Percentiles rank a stretch among this genome's conserved stretches.
Conservation (phyloP, 1,140 invertebrate species). For the Apis florea region DNA sequence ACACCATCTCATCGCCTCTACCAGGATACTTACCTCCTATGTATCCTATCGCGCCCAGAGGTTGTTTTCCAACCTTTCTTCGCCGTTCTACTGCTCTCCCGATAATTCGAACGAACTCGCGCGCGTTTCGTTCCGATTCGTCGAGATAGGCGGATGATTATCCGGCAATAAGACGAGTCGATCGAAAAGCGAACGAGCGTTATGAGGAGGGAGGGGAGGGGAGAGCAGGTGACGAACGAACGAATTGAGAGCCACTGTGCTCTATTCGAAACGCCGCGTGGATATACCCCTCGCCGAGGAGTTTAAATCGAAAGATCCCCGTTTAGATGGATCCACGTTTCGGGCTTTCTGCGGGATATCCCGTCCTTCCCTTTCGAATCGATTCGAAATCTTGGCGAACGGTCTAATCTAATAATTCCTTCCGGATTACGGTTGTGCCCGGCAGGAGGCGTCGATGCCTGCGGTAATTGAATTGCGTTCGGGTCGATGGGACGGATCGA, state of each 20-base stretch:
- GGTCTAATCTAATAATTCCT: constrained; percentile 2
- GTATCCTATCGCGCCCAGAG: constrained; percentile 35
- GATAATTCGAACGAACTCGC: too few relatives aligned
- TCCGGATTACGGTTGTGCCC: too few relatives aligned
- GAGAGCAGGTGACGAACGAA: too few relatives aligned
- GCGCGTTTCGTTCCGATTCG: too few relatives aligned
- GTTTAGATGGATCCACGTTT: constrained; percentile 59
- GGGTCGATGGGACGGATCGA: neutral
- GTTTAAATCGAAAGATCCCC: constrained; percentile 66
- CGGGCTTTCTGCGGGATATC: constrained; percentile 29
- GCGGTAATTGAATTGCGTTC: neutral
- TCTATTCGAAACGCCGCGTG: neutral
- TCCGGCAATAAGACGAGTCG: too few relatives aligned
- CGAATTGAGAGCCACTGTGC: constrained; percentile 11
- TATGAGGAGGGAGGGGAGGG: too few relatives aligned
- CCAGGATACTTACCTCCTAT: too few relatives aligned
- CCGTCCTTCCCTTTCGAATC: constrained; percentile 43
- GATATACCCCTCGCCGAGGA: neutral
- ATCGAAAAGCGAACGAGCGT: too few relatives aligned
- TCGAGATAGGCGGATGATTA: too few relatives aligned
- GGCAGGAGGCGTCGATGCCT: neutral
- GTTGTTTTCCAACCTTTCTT: too few relatives aligned
- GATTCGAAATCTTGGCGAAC: neutral
- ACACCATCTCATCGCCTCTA: too few relatives aligned
- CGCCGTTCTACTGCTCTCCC: too few relatives aligned